A percentile compares a stretch with the other conserved stretches of the same genome.
These are phyloP conservation scores for Paramormyrops kingsleyae DNA, from an alignment of 2,113 vertebrate species.

Conservation along the genomic window DNA sequence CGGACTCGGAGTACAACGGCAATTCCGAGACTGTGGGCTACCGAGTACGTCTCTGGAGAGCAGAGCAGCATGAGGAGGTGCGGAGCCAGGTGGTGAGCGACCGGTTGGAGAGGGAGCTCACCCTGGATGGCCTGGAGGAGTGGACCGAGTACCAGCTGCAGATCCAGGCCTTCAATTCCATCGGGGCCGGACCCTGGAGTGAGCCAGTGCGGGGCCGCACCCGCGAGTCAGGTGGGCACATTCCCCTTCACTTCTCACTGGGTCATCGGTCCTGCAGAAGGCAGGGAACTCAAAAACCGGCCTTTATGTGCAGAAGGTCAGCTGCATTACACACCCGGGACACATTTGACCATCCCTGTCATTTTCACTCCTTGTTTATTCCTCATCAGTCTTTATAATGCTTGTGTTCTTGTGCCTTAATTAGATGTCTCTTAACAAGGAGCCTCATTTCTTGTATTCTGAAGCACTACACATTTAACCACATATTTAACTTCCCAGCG, in stretches of 20 bases:
- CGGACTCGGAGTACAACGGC: constrained; percentile 77
- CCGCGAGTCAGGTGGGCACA: constrained; percentile 75
- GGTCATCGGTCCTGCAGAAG: background rate
- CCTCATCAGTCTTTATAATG: background rate
- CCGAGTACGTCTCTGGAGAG: constrained; percentile 63
- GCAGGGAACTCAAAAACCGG: background rate
- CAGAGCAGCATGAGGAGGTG: constrained; percentile 46
- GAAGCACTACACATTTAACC: background rate
- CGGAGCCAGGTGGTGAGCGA: constrained; percentile 53
- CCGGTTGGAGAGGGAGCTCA: constrained; percentile 66
- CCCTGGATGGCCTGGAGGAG: constrained; percentile 75
- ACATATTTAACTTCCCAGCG: background rate
- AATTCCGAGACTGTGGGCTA: constrained; percentile 88
- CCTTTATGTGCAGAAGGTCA: background rate
- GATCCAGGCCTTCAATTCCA: constrained; percentile 88
- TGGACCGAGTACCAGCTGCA: constrained; percentile 84
- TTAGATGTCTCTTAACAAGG: background rate
- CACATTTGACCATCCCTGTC: background rate
- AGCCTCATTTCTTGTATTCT: background rate
- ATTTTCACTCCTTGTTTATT: background rate
- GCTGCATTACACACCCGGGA: background rate
- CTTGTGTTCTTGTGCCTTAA: constrained; percentile 14
- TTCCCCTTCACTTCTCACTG: background rate
- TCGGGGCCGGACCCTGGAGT: constrained; percentile 86
- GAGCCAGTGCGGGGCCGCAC: constrained; percentile 66